Percentiles rank a stretch among this genome's conserved stretches.
phyloP scores from a whole-genome alignment of 2,888 invertebrate genomes.

The Temnothorax ravouxi region DNA sequence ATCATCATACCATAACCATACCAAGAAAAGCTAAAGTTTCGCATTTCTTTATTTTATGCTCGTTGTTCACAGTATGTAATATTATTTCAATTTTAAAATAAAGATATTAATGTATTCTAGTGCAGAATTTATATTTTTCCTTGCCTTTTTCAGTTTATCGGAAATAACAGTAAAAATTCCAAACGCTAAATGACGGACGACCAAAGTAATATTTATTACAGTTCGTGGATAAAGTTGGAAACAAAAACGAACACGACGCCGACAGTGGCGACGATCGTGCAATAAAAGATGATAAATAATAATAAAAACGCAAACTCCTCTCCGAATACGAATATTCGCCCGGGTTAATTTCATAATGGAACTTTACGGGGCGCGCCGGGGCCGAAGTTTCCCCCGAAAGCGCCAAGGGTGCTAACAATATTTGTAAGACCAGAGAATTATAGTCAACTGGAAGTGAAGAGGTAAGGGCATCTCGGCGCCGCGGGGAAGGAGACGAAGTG shows the following conservation, averaged over 20 bases:
- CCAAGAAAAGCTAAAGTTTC: background rate
- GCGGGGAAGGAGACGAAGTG: slow-evolving; percentile 6
- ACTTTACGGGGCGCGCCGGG: slow-evolving; percentile 32
- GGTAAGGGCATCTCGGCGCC: slow-evolving; percentile 11
- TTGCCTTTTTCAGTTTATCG: background rate
- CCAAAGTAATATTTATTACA: slow-evolving; percentile 40
- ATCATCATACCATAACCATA: background rate
- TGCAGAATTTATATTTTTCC: background rate
- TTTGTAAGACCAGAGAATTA: slow-evolving; percentile 56
- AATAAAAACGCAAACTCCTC: slow-evolving; percentile 40
- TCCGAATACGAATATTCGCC: slow-evolving; percentile 37
- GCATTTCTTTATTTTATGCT: background rate
- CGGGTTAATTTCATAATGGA: slow-evolving; percentile 58
- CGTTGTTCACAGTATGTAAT: background rate
- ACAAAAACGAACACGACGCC: background rate
- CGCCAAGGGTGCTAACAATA: slow-evolving; percentile 43
- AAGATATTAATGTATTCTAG: background rate
- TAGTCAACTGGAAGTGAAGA: slow-evolving; percentile 44
- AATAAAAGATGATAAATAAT: slow-evolving; percentile 43
- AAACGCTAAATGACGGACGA: background rate
- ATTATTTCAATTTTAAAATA: background rate
- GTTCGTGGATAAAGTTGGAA: slow-evolving; percentile 31
- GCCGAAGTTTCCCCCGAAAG: slow-evolving; percentile 34
- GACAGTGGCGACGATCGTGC: background rate
- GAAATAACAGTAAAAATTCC: slow-evolving; percentile 26